phyloP scores from a whole-genome alignment of 2,888 invertebrate genomes.

The Nymphalis c-album region DNA sequence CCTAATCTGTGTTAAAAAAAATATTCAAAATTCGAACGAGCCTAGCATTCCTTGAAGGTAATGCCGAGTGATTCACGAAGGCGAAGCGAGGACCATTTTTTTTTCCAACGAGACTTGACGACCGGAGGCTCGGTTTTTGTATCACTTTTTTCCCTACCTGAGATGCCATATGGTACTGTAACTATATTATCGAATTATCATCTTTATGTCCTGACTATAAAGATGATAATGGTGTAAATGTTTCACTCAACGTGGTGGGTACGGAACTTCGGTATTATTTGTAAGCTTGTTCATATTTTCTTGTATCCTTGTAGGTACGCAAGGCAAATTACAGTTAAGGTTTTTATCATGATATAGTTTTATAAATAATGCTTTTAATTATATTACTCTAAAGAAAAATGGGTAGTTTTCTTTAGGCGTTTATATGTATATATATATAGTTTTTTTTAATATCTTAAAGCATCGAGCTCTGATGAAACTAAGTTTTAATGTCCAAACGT shows the following conservation, averaged over 20 bases:
- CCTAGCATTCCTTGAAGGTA: conserved; percentile 25
- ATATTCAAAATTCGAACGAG: conserved; percentile 21
- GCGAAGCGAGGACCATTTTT: conserved; percentile 22
- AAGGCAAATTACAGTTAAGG: conserved; percentile 7
- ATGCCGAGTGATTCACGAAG: conserved; percentile 27
- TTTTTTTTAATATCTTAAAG: too few species aligned
- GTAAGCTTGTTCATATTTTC: conserved; percentile 27
- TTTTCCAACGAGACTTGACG: conserved; percentile 33
- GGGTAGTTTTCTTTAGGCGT: neutral
- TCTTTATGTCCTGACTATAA: neutral
- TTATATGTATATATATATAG: too few species aligned
- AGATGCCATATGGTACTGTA: conserved; percentile 46
- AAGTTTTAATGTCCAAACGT: too few species aligned
- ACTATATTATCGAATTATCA: conserved; percentile 4
- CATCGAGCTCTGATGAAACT: too few species aligned
- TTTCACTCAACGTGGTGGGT: conserved; percentile 34
- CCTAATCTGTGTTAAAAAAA: neutral
- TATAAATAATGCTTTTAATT: neutral
- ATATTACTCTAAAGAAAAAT: neutral
- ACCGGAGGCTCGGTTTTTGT: conserved; percentile 44
- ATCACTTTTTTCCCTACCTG: conserved; percentile 44
- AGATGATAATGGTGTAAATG: conserved; percentile 3
- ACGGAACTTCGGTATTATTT: conserved; percentile 30
- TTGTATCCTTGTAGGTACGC: conserved; percentile 25
- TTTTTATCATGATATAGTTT: conserved; percentile 1